Evolutionary conservation across 2,113 vertebrate genomes (phyloP).

Genomic region (Phrynosoma platyrhinos): DNA sequence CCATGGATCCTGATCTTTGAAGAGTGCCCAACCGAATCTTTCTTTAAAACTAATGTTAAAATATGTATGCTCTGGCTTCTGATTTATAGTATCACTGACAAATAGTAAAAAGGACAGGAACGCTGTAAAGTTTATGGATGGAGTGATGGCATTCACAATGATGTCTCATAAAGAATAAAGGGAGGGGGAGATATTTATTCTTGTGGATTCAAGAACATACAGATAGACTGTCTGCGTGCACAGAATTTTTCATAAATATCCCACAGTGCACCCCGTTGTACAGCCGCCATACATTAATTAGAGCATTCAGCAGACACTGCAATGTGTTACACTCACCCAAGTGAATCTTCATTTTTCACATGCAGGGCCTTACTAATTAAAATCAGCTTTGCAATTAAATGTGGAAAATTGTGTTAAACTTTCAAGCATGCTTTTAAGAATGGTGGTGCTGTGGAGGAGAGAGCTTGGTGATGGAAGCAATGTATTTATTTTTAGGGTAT

Average conservation of each 20-base stretch:
- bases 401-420: constrained; percentile 94
- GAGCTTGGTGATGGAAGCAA: constrained; percentile 69
- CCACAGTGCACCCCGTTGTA: constrained; percentile 76
- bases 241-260: constrained; percentile 76
- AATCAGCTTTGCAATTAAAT: constrained; percentile 97
- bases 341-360: constrained; percentile 84
- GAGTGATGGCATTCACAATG: constrained; percentile 66
- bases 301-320: constrained; percentile 79
- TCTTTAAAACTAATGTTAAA: constrained; percentile 64
- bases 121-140: constrained; percentile 67
- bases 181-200: constrained; percentile 64
- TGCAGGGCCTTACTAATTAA: constrained; percentile 84
- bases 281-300: constrained; percentile 81
- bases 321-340: constrained; percentile 79
- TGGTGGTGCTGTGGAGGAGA: neutral
- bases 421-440: constrained; percentile 80
- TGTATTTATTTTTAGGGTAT: constrained; percentile 89
- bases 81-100: constrained; percentile 67
- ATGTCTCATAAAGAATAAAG: constrained; percentile 69
- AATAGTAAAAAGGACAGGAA: constrained; percentile 64
- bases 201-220: constrained; percentile 63
- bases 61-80: constrained; percentile 57
- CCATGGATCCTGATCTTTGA: constrained; percentile 27
- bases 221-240: constrained; percentile 71
- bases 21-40: constrained; percentile 21